Conservation (phyloP, 2,888 invertebrate species). For the Sclerodermus sp. region DNA sequence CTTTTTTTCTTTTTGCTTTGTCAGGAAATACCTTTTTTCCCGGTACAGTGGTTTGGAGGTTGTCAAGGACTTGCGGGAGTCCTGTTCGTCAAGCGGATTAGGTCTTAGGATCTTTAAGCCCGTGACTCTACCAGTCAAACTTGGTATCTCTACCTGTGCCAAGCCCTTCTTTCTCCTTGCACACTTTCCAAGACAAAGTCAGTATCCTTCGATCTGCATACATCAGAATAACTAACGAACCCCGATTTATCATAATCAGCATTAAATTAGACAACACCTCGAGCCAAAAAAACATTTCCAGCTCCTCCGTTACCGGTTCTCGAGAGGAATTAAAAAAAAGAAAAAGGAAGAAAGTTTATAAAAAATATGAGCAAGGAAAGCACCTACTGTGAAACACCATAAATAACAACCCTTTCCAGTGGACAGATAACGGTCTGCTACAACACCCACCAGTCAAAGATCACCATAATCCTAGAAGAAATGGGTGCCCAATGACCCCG, state of each 20-base stretch:
- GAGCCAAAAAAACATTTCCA: too few species aligned
- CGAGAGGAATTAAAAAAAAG: too few species aligned
- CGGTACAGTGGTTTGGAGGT: too few species aligned
- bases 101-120: slow-evolving; percentile 20
- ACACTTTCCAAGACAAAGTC: slow-evolving; percentile 30
- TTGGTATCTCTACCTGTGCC: slow-evolving; percentile 21
- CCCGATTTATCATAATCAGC: slow-evolving; percentile 28
- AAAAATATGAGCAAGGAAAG: too few species aligned
- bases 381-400: too few species aligned
- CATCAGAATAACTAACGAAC: slow-evolving; percentile 43
- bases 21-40: slow-evolving; percentile 26
- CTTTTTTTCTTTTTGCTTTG: slow-evolving; percentile 12
- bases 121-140: slow-evolving; percentile 19
- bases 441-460: too few species aligned
- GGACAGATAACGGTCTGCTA: too few species aligned
- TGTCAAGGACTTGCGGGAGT: slow-evolving; percentile 7
- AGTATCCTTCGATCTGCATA: slow-evolving; percentile 35
- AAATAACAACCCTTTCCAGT: too few species aligned
- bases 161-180: slow-evolving; percentile 15
- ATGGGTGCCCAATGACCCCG: too few species aligned
- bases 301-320: too few species aligned
- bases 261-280: slow-evolving; percentile 14
- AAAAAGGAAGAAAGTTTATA: too few species aligned
- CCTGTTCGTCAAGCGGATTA: slow-evolving; percentile 40
- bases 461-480: too few species aligned